A percentile compares a stretch with the other conserved stretches of the same genome.
Conservation (phyloP, 2,888 invertebrate genomes). For the Eupithecia tripunctaria region DNA sequence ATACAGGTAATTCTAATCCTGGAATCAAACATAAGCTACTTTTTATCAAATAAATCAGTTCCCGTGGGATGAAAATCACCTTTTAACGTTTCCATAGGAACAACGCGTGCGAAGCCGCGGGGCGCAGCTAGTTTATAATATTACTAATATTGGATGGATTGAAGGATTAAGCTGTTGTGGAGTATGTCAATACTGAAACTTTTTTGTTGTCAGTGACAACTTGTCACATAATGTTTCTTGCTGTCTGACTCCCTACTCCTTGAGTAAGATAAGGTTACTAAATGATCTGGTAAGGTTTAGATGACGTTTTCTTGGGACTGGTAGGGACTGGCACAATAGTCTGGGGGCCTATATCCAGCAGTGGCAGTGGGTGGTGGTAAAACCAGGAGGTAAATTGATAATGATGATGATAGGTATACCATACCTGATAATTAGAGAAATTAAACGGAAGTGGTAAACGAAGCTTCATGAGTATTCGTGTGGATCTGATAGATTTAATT, state of each 20-base stretch:
- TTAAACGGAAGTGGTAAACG: conserved; percentile 3
- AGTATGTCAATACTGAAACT: too few species aligned
- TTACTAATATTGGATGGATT: too few species aligned
- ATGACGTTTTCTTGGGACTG: background rate
- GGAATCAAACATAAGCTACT: too few species aligned
- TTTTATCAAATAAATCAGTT: too few species aligned
- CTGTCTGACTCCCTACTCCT: background rate
- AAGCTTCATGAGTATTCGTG: conserved; percentile 4
- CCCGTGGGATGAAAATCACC: too few species aligned
- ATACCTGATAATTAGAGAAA: background rate
- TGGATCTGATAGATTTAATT: conserved; percentile 16
- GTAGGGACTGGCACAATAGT: background rate
- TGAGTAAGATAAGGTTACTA: background rate
- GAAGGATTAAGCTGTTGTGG: too few species aligned
- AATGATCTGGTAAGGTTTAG: background rate
- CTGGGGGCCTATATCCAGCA: background rate
- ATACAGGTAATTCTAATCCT: too few species aligned
- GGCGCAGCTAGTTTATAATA: too few species aligned
- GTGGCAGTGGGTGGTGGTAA: background rate
- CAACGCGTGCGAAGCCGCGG: too few species aligned
- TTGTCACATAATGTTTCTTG: too few species aligned
- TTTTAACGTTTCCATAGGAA: too few species aligned
- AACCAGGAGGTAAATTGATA: background rate
- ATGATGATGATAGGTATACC: background rate
- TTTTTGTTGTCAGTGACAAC: too few species aligned